Percentiles rank a stretch among this genome's conserved stretches.
Conservation (phyloP, 1,140 invertebrate species). For the Gyrodactylus salaris region DNA sequence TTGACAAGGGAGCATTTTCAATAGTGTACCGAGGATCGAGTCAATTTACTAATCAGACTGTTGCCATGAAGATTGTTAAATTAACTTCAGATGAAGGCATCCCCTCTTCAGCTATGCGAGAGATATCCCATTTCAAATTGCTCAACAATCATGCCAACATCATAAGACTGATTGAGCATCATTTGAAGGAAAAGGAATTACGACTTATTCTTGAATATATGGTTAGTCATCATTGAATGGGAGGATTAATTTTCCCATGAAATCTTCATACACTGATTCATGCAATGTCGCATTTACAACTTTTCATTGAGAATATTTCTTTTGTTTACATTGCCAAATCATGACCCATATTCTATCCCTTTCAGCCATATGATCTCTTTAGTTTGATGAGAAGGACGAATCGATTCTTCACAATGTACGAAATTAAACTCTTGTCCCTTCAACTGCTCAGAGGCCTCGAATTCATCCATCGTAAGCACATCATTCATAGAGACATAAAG, state of each 20-base stretch:
- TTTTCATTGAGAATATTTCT: no score
- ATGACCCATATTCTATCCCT: no score
- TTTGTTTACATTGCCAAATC: no score
- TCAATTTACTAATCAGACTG: conserved; percentile 62
- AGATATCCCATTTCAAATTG: conserved; percentile 87
- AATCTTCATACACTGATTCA: no score
- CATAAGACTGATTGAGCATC: conserved; percentile 28
- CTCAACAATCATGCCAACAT: conserved; percentile 86
- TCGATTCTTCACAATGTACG: not conserved
- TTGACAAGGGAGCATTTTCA: not conserved
- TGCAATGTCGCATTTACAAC: no score
- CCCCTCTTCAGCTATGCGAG: conserved; percentile 68
- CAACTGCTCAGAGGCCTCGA: not conserved
- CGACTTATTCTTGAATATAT: not conserved
- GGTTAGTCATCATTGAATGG: not conserved
- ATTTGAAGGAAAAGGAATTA: not conserved
- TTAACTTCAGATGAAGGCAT: conserved; percentile 87
- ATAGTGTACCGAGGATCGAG: not conserved
- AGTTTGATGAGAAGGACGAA: not conserved
- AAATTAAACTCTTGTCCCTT: not conserved
- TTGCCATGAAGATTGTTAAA: conserved; percentile 84
- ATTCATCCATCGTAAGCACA: not conserved
- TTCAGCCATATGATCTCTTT: not conserved
- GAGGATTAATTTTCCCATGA: no score
- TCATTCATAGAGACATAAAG: conserved; percentile 1